These are phyloP conservation scores for Heterotilapia buettikoferi DNA, from an alignment of 2,113 vertebrate species.

Conservation along the genomic window DNA sequence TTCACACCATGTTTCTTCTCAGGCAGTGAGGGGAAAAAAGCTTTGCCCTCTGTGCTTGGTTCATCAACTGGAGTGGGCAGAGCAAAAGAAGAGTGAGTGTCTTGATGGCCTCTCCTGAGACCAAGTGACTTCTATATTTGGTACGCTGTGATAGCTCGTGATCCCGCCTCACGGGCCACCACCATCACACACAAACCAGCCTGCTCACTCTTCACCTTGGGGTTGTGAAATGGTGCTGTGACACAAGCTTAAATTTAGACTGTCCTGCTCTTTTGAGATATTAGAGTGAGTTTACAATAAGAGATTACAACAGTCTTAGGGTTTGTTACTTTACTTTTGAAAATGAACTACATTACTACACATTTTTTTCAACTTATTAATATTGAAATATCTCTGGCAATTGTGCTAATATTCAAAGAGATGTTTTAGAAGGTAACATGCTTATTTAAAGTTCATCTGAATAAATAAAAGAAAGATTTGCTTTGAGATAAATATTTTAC, in stretches of 20 bases:
- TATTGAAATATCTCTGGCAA: background rate
- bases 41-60: background rate
- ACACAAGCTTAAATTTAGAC: background rate
- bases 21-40: background rate
- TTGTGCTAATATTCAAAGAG: background rate
- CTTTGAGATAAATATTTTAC: background rate
- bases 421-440: background rate
- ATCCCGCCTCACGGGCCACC: background rate
- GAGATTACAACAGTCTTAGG: background rate
- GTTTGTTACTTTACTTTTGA: background rate
- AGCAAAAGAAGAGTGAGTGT: slow-evolving; percentile 20
- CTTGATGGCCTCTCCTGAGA: slow-evolving; percentile 44
- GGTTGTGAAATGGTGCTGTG: background rate
- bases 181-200: background rate
- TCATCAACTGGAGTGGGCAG: slow-evolving; percentile 43
- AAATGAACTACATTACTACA: background rate
- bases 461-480: background rate
- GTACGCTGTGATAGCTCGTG: background rate
- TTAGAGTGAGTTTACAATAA: background rate
- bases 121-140: slow-evolving; percentile 48
- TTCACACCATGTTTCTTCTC: background rate
- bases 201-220: background rate
- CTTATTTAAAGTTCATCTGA: background rate
- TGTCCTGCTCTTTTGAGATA: background rate
- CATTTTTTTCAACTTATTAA: background rate